Percentiles rank a stretch among this genome's conserved stretches.
phyloP scores from a whole-genome alignment of 2,113 vertebrate species.

The Cairina moschata region DNA sequence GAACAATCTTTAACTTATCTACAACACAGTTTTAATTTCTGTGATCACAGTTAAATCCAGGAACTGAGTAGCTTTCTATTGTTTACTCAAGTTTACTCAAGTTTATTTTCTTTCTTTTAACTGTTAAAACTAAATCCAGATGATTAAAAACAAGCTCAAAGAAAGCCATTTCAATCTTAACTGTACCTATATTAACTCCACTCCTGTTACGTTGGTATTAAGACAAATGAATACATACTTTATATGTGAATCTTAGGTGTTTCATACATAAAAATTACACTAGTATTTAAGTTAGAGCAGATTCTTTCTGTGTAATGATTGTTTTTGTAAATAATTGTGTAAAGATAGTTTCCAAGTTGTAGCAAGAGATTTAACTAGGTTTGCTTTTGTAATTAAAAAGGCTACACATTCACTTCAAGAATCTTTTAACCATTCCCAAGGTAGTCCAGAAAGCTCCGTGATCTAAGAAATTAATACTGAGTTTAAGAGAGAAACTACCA shows the following conservation, averaged over 20 bases:
- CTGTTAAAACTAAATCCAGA: not conserved
- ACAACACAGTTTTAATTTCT: not conserved
- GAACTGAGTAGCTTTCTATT: not conserved
- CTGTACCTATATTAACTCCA: not conserved
- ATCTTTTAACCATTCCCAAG: not conserved
- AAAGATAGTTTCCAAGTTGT: not conserved
- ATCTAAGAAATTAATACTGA: constrained; percentile 14
- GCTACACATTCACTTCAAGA: not conserved
- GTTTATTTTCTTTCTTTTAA: not conserved
- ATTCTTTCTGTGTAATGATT: not conserved
- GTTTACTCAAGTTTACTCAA: not conserved
- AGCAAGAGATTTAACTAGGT: constrained; percentile 6
- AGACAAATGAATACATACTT: not conserved
- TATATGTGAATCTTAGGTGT: not conserved
- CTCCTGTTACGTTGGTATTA: not conserved
- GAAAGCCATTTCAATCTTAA: not conserved
- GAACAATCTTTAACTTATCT: not conserved
- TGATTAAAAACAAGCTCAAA: constrained; percentile 2
- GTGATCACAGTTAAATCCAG: not conserved
- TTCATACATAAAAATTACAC: not conserved
- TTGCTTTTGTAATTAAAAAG: constrained; percentile 43
- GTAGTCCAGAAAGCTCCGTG: constrained; percentile 18
- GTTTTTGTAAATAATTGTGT: constrained; percentile 42
- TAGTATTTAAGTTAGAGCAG: not conserved
- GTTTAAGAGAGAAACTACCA: constrained; percentile 22